Evolutionary conservation across 2,888 invertebrate genomes (phyloP).

Genomic region (Diarsia rubi): DNA sequence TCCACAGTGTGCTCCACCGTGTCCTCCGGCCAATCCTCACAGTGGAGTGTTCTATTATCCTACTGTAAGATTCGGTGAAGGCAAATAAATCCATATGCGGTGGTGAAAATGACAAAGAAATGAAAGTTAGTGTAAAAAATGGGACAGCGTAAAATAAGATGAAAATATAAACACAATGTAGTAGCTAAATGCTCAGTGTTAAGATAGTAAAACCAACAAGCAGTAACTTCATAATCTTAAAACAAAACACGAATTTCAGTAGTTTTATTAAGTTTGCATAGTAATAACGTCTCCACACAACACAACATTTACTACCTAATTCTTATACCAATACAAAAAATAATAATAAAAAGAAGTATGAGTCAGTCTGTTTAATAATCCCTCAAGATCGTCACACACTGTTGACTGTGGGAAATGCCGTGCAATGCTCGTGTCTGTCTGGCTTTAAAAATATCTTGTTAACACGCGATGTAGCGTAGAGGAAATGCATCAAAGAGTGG

Average conservation of each 20-base stretch:
- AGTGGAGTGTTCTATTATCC: no score
- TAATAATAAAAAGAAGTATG: not conserved
- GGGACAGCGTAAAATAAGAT: not conserved
- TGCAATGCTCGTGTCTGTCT: conserved; percentile 23
- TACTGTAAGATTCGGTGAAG: not conserved
- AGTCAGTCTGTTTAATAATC: conserved; percentile 17
- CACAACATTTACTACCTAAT: not conserved
- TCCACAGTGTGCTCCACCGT: no score
- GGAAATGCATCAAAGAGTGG: conserved; percentile 13
- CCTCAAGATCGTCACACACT: conserved; percentile 29
- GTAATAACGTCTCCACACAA: not conserved
- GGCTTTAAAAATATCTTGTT: conserved; percentile 18
- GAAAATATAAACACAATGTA: not conserved
- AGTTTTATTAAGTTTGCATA: not conserved
- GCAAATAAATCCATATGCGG: not conserved
- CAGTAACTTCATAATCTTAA: not conserved
- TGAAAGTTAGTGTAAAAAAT: not conserved
- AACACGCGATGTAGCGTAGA: conserved; percentile 26
- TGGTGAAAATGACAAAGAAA: not conserved
- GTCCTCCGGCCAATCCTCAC: no score
- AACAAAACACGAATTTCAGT: not conserved
- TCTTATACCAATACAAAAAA: not conserved
- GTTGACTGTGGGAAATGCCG: conserved; percentile 17
- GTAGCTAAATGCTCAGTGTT: not conserved
- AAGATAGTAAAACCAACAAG: not conserved